Evolutionary conservation across 2,797 vertebrate species (phyloP), one percentile per base, ranked within the genome.

Genomic region (Coregonus ussuriensis): DNA sequence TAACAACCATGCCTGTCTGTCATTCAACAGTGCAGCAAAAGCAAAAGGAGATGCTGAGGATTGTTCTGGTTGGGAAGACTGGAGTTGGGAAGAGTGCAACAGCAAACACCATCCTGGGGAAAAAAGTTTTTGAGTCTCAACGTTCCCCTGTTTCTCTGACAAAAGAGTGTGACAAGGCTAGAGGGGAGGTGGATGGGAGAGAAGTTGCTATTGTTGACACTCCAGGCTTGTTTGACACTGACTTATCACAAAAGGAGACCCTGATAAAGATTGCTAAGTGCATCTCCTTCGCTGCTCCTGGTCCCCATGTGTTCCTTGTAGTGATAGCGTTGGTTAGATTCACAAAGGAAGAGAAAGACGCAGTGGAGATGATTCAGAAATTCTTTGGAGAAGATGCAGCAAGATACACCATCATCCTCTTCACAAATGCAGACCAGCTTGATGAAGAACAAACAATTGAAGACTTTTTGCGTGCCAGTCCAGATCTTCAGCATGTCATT

Each of bases 51-150:
- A 0, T 2, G n/a, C 65, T 85, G 0, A 41, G 75, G 33, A 69
- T 84, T 0, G 67, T 84, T 4, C 70, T 87, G 31, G 14, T 82
- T 37, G 85, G 87, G 78, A 88, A 75, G 72, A 87, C 82, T 4
- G 81, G 86, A 62, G 85, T 63, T 63, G 83, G 86, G 16, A 87
- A 86, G 71, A 87, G 88, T 76, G 71, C 78, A 14, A 77, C 79
- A 0, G 86, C 76, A 74, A 89, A 86, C 79, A 82, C 80, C 21
- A 84, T 86, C 56, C 63, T 89, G 1, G 69, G 75, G 41, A 3
- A 13, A 47, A 47, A 47, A 3, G 9, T 11, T 3, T 11, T 47
- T 47, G 41, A 47, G 9, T 14, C 56, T 0, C 37, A 0, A 31
- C 0, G 52, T 25, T 73, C 80, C 6, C 63, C 82, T 0, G 0